These are phyloP conservation scores for Microctenopoma steveboyesi DNA, from an alignment of 2,797 vertebrate genomes.

Conservation along the genomic window DNA sequence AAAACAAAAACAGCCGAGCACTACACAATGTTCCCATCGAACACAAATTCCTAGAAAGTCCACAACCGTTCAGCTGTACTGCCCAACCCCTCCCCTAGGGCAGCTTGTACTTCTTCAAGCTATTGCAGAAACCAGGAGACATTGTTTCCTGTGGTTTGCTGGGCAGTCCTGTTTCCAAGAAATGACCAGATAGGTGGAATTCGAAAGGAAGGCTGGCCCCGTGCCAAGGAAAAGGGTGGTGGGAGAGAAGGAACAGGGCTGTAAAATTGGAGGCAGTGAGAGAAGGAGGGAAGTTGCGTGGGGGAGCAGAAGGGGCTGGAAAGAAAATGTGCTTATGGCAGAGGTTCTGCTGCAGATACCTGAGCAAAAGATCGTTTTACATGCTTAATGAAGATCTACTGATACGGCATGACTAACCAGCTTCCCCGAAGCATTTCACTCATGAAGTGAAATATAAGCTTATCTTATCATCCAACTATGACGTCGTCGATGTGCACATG, in stretches of 20 bases:
- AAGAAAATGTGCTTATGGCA: constrained; percentile 45
- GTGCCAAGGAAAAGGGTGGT: constrained; percentile 25
- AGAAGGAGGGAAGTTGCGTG: constrained; percentile 22
- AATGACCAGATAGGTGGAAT: constrained; percentile 71
- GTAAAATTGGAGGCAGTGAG: constrained; percentile 16
- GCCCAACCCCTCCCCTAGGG: constrained; percentile 19
- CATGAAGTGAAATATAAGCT: constrained; percentile 46
- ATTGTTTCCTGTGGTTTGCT: constrained; percentile 62
- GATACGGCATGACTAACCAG: constrained; percentile 44
- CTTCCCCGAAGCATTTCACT: constrained; percentile 18
- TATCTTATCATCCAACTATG: constrained; percentile 5
- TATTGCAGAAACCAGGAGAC: constrained; percentile 49
- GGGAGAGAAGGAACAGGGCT: constrained; percentile 20
- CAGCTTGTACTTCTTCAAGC: constrained; percentile 43
- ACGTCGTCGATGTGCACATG: constrained; percentile 18
- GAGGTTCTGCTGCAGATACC: constrained; percentile 47
- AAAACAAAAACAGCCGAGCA: constrained; percentile 11
- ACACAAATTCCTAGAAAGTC: constrained; percentile 63
- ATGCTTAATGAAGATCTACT: constrained; percentile 39
- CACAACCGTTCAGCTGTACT: constrained; percentile 11
- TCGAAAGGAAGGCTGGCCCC: constrained; percentile 55
- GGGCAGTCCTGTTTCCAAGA: constrained; percentile 73
- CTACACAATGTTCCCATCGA: constrained; percentile 22
- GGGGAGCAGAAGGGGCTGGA: constrained; percentile 40
- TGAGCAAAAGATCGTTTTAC: constrained; percentile 39